Evolutionary conservation across 2,888 invertebrate genomes (phyloP).

Genomic region (Acanthoscelides obtectus): DNA sequence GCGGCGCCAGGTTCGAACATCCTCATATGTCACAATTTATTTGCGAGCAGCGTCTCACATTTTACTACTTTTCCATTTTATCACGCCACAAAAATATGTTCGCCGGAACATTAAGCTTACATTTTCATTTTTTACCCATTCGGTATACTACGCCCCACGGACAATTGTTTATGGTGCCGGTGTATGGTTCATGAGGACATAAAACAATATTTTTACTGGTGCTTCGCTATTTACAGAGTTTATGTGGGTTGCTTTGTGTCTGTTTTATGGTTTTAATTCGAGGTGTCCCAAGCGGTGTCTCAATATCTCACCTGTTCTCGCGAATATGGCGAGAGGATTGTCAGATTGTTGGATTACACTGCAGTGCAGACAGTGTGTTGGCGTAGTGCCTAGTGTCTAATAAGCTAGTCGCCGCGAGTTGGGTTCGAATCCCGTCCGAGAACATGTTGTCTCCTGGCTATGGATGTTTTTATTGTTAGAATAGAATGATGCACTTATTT

Average conservation of each 20-base stretch:
- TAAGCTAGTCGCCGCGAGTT: no score
- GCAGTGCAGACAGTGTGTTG: no score
- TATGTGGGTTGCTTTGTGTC: neutral
- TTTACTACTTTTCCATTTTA: neutral
- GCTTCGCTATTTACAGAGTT: neutral
- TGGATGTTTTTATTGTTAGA: no score
- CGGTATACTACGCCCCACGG: neutral
- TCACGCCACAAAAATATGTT: neutral
- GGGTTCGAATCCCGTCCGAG: no score
- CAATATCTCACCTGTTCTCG: no score
- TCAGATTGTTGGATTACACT: no score
- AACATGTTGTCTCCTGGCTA: no score
- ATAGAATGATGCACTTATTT: no score
- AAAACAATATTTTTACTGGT: neutral
- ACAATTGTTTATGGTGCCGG: neutral
- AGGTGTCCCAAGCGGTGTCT: no score
- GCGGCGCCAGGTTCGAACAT: no score
- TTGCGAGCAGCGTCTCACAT: neutral
- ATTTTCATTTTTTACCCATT: neutral
- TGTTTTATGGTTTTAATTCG: neutral
- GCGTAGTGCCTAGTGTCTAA: no score
- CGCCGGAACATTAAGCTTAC: neutral
- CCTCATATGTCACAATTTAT: neutral
- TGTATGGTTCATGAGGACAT: neutral
- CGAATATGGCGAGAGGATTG: no score